Conservation (phyloP, 2,888 invertebrate genomes). For the Drosophila diplacantha region DNA sequence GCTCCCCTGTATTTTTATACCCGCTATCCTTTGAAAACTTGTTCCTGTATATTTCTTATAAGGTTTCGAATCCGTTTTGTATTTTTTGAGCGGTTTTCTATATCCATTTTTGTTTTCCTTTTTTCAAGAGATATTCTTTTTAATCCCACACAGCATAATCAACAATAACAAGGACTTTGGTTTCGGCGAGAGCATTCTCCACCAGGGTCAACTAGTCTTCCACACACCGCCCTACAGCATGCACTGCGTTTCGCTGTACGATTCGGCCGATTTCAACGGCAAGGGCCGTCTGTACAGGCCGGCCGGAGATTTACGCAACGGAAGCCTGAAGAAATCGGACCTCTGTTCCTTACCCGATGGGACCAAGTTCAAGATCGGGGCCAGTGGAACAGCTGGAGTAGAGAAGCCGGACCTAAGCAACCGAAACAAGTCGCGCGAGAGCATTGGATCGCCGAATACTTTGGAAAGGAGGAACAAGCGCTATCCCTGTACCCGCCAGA, state of each 20-base stretch:
- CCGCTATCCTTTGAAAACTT: not conserved
- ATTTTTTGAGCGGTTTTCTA: not conserved
- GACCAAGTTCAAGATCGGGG: conserved; percentile 71
- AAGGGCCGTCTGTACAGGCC: conserved; percentile 76
- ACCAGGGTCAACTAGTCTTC: conserved; percentile 91
- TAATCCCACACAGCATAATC: conserved; percentile 80
- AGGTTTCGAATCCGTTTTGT: not conserved
- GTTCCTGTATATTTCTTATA: not conserved
- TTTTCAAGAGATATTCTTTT: too few species aligned
- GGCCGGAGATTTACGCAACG: conserved; percentile 70
- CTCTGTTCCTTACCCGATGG: conserved; percentile 63
- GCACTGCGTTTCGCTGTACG: conserved; percentile 86
- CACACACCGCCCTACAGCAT: conserved; percentile 92
- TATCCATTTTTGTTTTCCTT: not conserved
- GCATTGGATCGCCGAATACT: conserved; percentile 76
- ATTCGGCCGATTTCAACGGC: conserved; percentile 79
- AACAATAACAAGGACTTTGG: conserved; percentile 90
- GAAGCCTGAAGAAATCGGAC: conserved; percentile 75
- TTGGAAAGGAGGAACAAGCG: conserved; percentile 79
- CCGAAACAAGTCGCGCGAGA: conserved; percentile 76
- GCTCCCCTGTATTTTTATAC: not conserved
- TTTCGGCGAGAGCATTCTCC: conserved; percentile 95
- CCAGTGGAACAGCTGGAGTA: conserved; percentile 49
- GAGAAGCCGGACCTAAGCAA: conserved; percentile 67
- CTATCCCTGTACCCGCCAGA: conserved; percentile 80